Evolutionary conservation across 2,797 vertebrate genomes (phyloP).

Genomic region (Mormyrus proboscirostris): DNA sequence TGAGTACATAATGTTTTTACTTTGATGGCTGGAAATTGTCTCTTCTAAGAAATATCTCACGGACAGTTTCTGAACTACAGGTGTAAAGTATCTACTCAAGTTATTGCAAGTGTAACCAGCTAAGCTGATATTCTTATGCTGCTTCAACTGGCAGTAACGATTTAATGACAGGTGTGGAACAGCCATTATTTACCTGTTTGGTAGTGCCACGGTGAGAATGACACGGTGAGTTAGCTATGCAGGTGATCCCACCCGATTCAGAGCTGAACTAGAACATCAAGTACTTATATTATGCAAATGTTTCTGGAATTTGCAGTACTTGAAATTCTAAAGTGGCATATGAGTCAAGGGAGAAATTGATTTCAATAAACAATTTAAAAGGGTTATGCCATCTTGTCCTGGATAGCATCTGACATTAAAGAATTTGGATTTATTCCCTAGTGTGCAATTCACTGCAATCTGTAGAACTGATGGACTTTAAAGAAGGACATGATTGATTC

Average conservation of each 20-base stretch:
- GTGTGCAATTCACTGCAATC: background rate
- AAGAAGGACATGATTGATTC: background rate
- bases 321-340: background rate
- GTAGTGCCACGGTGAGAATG: background rate
- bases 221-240: background rate
- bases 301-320: background rate
- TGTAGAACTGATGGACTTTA: background rate
- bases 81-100: background rate
- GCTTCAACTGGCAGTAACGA: background rate
- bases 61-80: background rate
- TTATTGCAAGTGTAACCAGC: background rate
- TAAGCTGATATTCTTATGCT: background rate
- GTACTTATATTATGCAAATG: background rate
- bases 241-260: background rate
- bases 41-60: background rate
- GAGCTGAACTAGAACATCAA: background rate
- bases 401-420: background rate
- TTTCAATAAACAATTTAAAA: background rate
- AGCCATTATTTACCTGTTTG: background rate
- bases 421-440: background rate
- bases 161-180: background rate
- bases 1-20: background rate
- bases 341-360: background rate
- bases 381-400: background rate
- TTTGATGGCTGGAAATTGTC: background rate